Conservation (phyloP, 2,797 vertebrate species). For the Chelon labrosus region DNA sequence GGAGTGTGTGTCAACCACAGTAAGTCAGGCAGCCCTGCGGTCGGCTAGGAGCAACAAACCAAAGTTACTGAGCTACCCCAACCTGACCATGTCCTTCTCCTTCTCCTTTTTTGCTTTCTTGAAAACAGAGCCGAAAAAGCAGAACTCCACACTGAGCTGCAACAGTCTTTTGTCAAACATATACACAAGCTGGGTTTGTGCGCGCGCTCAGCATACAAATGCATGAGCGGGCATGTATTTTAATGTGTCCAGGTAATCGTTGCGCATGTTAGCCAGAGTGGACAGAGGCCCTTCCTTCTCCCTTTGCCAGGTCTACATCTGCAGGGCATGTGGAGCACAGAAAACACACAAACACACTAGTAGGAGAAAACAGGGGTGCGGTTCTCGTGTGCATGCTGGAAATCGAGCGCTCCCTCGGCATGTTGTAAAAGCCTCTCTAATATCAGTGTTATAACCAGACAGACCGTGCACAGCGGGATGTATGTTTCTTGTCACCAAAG, state of each 20-base stretch:
- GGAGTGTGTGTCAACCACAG: slow-evolving; percentile 86
- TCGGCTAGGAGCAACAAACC: slow-evolving; percentile 87
- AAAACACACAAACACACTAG: slow-evolving; percentile 74
- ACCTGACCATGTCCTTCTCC: slow-evolving; percentile 37
- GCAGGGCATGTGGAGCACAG: slow-evolving; percentile 77
- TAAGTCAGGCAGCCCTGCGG: slow-evolving; percentile 84
- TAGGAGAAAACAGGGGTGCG: slow-evolving; percentile 72
- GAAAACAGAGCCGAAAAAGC: slow-evolving; percentile 22
- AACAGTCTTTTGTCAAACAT: slow-evolving; percentile 77
- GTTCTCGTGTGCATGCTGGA: slow-evolving; percentile 76
- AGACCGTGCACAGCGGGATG: slow-evolving; percentile 44
- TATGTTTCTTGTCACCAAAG: slow-evolving; percentile 65
- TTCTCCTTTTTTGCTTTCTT: slow-evolving; percentile 19
- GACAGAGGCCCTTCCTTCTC: slow-evolving; percentile 44
- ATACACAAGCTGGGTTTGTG: slow-evolving; percentile 26
- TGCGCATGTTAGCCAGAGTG: slow-evolving; percentile 39
- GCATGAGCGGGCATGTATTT: slow-evolving; percentile 41
- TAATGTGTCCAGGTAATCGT: slow-evolving; percentile 40
- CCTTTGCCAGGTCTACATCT: slow-evolving; percentile 74
- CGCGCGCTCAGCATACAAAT: slow-evolving; percentile 21
- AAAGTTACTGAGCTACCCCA: slow-evolving; percentile 88
- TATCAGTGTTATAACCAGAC: slow-evolving; percentile 74
- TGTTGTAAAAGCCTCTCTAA: slow-evolving; percentile 76
- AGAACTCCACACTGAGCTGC: slow-evolving; percentile 66
- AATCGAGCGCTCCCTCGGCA: slow-evolving; percentile 71